Evolutionary conservation across 1,140 invertebrate species (phyloP).

Genomic region (Sarcophaga peregrina): DNA sequence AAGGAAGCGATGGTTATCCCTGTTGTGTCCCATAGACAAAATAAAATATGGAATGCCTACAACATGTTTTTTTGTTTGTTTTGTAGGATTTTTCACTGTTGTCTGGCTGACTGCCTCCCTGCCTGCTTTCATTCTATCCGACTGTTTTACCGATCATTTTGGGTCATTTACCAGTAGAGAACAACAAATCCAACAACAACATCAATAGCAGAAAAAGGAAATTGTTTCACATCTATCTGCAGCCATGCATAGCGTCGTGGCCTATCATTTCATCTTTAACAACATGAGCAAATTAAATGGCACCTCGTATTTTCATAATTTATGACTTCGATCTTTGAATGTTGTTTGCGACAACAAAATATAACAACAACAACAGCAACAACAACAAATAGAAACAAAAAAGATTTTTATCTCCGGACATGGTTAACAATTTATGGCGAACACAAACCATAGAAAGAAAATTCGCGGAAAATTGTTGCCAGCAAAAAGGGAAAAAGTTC

Average conservation of each 20-base stretch:
- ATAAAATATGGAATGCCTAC: background rate
- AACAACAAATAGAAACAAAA: too few species aligned
- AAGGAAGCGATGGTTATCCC: background rate
- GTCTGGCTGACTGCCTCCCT: background rate
- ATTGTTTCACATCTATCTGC: background rate
- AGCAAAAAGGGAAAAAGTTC: too few species aligned
- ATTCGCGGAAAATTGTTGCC: too few species aligned
- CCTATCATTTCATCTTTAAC: constrained; percentile 34
- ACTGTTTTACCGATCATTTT: background rate
- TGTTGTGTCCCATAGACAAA: background rate
- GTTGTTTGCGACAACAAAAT: background rate
- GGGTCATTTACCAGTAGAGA: background rate
- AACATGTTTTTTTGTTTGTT: background rate
- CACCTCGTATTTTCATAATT: constrained; percentile 26
- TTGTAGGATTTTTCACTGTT: background rate
- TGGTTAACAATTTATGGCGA: too few species aligned
- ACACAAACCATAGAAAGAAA: too few species aligned
- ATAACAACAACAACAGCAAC: too few species aligned
- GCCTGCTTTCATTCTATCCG: background rate
- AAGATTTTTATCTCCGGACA: too few species aligned
- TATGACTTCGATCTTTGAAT: constrained; percentile 11
- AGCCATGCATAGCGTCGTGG: background rate
- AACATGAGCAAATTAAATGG: constrained; percentile 41
- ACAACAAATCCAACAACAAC: too few species aligned
- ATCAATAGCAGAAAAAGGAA: background rate